Conservation (phyloP, 2,113 vertebrate species). For the Lycaon pictus region DNA sequence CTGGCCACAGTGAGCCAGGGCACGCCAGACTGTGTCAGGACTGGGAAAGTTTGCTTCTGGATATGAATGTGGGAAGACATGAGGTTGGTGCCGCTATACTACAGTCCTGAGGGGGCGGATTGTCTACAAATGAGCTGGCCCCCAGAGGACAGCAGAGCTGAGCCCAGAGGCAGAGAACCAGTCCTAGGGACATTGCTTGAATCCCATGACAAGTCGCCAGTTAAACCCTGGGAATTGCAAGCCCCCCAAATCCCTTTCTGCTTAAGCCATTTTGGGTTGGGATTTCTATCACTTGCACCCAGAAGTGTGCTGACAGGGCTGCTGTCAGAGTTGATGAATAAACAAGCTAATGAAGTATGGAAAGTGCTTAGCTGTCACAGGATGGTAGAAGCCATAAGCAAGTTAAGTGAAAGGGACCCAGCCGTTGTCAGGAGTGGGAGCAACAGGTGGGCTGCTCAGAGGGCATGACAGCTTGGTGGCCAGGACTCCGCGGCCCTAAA, state of each 20-base stretch:
- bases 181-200: background rate
- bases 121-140: background rate
- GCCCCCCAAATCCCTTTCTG: background rate
- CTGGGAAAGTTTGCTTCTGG: background rate
- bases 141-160: background rate
- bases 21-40: background rate
- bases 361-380: background rate
- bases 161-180: background rate
- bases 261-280: background rate
- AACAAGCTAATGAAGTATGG: background rate
- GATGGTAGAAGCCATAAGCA: background rate
- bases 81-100: background rate
- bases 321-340: background rate
- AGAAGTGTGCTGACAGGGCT: background rate
- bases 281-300: background rate
- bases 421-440: background rate
- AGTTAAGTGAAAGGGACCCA: background rate
- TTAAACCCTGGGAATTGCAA: background rate
- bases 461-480: background rate
- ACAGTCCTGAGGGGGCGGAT: no score
- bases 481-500: background rate
- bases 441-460: background rate
- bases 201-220: background rate
- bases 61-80: accelerated
- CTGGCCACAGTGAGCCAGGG: background rate